Evolutionary conservation across 2,797 vertebrate genomes (phyloP).

Genomic region (Phataginus tetradactyla): DNA sequence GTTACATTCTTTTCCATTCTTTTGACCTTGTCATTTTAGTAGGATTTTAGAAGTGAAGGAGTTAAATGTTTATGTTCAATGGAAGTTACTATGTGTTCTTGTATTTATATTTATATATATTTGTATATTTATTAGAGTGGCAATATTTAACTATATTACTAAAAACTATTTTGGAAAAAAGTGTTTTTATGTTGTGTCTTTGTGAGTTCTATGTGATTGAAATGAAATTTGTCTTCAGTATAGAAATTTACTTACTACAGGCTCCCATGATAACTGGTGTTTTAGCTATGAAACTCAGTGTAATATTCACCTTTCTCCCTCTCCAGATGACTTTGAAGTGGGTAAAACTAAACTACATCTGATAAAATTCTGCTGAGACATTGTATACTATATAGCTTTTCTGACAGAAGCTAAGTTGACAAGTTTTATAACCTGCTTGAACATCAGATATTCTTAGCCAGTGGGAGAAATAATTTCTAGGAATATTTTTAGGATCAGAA

Average conservation of each 20-base stretch:
- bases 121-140: background rate
- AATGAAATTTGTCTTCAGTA: conserved; percentile 47
- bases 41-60: conserved; percentile 6
- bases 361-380: conserved; percentile 56
- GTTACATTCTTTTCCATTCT: background rate
- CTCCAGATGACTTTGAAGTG: conserved; percentile 59
- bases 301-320: conserved; percentile 50
- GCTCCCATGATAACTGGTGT: background rate
- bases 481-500: conserved; percentile 61
- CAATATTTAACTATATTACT: background rate
- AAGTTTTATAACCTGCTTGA: conserved; percentile 68
- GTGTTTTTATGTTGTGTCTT: conserved; percentile 13
- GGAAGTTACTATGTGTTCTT: background rate
- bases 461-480: conserved; percentile 60
- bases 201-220: background rate
- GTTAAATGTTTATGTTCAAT: background rate
- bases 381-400: conserved; percentile 27
- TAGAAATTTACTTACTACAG: conserved; percentile 24
- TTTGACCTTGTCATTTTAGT: background rate
- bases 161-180: conserved; percentile 26
- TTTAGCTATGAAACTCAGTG: conserved; percentile 50
- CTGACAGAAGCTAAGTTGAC: conserved; percentile 49
- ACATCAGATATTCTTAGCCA: conserved; percentile 59
- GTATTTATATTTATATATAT: background rate
- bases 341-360: conserved; percentile 38